Percentiles rank a stretch among this genome's conserved stretches.
These are phyloP conservation scores for Tipula vernalis DNA, from an alignment of 2,888 invertebrate genomes.

Conservation along the genomic window DNA sequence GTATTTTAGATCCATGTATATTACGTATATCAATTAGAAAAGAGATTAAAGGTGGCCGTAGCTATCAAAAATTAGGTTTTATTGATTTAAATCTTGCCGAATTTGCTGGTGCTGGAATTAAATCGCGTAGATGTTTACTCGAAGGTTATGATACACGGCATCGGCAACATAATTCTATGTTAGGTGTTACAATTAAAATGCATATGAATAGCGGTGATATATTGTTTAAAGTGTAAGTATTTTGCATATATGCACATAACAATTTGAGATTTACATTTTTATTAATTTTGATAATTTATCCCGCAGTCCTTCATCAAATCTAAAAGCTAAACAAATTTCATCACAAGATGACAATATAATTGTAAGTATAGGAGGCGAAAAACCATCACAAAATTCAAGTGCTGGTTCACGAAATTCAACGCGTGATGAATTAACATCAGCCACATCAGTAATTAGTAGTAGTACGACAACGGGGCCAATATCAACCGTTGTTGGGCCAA, in stretches of 20 bases:
- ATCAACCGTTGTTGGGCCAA: slow-evolving; percentile 58
- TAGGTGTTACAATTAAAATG: slow-evolving; percentile 82
- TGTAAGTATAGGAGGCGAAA: slow-evolving; percentile 16
- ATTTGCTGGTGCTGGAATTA: slow-evolving; percentile 85
- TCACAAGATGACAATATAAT: slow-evolving; percentile 31
- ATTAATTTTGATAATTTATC: slow-evolving; percentile 9
- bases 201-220: slow-evolving; percentile 93
- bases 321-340: slow-evolving; percentile 44
- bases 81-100: slow-evolving; percentile 95
- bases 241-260: too few species aligned
- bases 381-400: slow-evolving; percentile 16
- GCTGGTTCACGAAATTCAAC: slow-evolving; percentile 21
- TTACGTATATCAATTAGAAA: slow-evolving; percentile 91
- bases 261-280: neutral
- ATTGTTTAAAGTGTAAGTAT: slow-evolving; percentile 89
- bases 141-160: slow-evolving; percentile 91
- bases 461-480: slow-evolving; percentile 27
- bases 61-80: slow-evolving; percentile 75
- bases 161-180: slow-evolving; percentile 92
- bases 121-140: slow-evolving; percentile 74
- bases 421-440: slow-evolving; percentile 16
- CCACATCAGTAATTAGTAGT: slow-evolving; percentile 14
- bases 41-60: slow-evolving; percentile 57
- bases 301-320: slow-evolving; percentile 49
- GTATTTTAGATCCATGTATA: slow-evolving; percentile 85